phyloP scores from a whole-genome alignment of 2,888 invertebrate genomes.

The Meghimatium bilineatum region DNA sequence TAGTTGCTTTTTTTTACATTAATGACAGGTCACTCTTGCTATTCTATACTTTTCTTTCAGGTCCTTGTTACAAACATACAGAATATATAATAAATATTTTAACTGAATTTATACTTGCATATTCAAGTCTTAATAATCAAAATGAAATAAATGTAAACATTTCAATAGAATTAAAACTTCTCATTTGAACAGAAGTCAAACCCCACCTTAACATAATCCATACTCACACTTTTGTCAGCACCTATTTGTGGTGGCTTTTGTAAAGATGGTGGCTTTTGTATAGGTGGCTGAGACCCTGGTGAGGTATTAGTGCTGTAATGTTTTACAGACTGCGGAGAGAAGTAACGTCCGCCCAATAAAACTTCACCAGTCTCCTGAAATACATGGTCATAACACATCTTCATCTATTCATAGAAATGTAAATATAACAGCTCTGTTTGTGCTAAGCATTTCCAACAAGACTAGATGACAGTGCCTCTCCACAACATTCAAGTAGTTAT shows the following conservation, averaged over 20 bases:
- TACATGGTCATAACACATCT: not conserved
- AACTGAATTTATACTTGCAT: no score
- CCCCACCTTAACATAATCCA: not conserved
- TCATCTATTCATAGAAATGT: not conserved
- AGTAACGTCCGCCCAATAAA: not conserved
- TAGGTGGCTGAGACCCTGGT: not conserved
- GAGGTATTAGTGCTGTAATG: not conserved
- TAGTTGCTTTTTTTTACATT: no score
- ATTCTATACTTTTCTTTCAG: no score
- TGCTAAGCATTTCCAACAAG: not conserved
- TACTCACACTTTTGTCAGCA: not conserved
- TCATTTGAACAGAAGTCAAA: not conserved
- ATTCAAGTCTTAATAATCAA: no score
- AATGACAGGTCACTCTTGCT: no score
- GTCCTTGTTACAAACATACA: no score
- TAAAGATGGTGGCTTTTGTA: not conserved
- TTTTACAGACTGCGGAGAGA: not conserved
- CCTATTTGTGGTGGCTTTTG: not conserved
- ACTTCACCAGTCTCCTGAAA: not conserved
- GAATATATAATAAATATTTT: no score
- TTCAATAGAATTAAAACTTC: not conserved
- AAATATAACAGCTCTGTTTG: not conserved
- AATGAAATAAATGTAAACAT: no score
- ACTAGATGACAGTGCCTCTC: not conserved
- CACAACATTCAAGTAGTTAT: not conserved